Base-by-base conservation (phyloP, 2,113 vertebrate species). In the Cavia porcellus region DNA sequence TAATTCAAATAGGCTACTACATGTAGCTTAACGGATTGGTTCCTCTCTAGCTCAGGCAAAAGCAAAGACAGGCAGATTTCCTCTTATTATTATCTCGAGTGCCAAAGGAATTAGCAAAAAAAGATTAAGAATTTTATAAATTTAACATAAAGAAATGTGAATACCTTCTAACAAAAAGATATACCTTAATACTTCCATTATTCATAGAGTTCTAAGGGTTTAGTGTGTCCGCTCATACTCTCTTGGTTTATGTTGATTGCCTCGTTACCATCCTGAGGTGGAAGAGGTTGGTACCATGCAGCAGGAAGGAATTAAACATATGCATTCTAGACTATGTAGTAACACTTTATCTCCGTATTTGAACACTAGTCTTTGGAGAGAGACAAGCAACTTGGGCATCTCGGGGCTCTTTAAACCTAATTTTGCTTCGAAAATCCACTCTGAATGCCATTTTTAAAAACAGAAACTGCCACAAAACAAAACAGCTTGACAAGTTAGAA, bases 401-500 rank as follows among this genome's bases (percentile, higher is more conserved):
- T 92, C 62, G 68, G 45, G 80, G 81, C 94, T 87, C 88, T 89
- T 97, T 94, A 96, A 79, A 87, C 85, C 97, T 96, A 93, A 97
- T 97, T 97, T 97, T 98, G 68, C 72, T 96, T 86, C 12, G 0
- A 96, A 96, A 97, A 97, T 95, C 86, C 83, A 96, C 92, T 96
- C 96, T 68, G 74, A 96, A 95, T 96, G 97, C 97, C 96, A 97
- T 95, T 97, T 97, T 97, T 70, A 84, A 95, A 96, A 92, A 87
- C 42, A 93, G 85, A 97, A 96, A 5, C 35, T 32, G 82, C 82
- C 97, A 98, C 19, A 59, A 96, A 97, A 89, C 82, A 75, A 94
- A 98, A 98, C 83, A 90, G 55, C 86, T 96, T 97, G 96, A 97
- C 97, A 97, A 97, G 96, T 96, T 97, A 93, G 95, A 96, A 97